Base-by-base conservation (phyloP, 2,113 vertebrate genomes). In the Toxotes chatareus region DNA sequence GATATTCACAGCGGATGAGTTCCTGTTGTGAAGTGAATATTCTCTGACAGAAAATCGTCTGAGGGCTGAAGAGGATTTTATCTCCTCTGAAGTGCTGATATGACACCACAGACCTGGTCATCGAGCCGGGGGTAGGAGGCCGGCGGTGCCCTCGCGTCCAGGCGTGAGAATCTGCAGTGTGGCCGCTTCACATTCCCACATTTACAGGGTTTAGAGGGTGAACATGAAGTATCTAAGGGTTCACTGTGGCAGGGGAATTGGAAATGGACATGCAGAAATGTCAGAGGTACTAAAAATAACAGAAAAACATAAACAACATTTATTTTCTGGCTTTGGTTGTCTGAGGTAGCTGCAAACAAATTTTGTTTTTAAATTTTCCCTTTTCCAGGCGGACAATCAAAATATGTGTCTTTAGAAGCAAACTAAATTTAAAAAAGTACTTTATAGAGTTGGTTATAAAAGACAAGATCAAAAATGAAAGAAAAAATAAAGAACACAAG, bases 51-150 rank as follows among this genome's bases (percentile, higher is more conserved):
- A 31, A 68, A 46, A 62, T 56, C 0, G 63, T 68, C 62, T 7
- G 53, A 73, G 61, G 57, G 57, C 80, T 63, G 72, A 42, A 23
- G 66, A 57, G 49, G 66, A 57, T 62, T 62, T 67, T 47, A 83
- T 73, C 63, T 84, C 31, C 62, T 68, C 47, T 84, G 69, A 84
- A 84, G 82, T 79, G 82, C 82, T 57, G 82, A 74, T 70, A 40
- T 56, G 82, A 84, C 70, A 73, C 61, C 17, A 7, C 34, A n/a
- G 74, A 83, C 81, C 68, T 53, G 67, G 66, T 76, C 80, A 76
- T 32, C 11, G n/a, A 65, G 68, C 40, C 3, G 13, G 7, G 62
- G 42, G 3, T 16, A 27, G 55, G 49, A 17, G 46, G 61, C 69
- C 23, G 17, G 4, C 17, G 19, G 36, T 44, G 51, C 40, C 5